phyloP scores from a whole-genome alignment of 1,140 invertebrate genomes.

The Dendrolimus kikuchii region DNA sequence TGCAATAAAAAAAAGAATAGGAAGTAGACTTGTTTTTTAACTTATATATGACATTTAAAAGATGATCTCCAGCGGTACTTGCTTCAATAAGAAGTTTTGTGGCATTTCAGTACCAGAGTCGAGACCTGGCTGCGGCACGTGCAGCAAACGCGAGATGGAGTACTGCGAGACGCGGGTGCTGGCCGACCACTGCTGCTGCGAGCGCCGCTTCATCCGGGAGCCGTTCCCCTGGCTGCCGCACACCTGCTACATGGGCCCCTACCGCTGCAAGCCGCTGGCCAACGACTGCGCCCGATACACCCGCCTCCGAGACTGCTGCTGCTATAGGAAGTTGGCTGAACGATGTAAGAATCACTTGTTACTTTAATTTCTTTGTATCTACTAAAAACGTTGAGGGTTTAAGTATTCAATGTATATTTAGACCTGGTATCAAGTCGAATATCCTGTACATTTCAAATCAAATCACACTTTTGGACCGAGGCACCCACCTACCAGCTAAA shows the following conservation, averaged over 20 bases:
- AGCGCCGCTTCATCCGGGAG: constrained; percentile 74
- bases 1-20: too few species aligned
- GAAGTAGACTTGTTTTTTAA: too few species aligned
- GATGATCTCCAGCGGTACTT: too few species aligned
- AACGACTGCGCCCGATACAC: constrained; percentile 77
- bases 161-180: constrained; percentile 78
- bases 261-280: constrained; percentile 73
- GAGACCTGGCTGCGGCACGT: constrained; percentile 76
- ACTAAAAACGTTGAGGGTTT: too few species aligned
- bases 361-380: neutral
- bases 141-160: constrained; percentile 74
- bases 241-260: constrained; percentile 76
- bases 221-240: constrained; percentile 79
- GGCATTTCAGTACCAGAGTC: constrained; percentile 58
- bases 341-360: constrained; percentile 31
- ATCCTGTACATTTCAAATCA: too few species aligned
- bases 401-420: too few species aligned
- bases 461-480: too few species aligned
- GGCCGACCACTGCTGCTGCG: constrained; percentile 82
- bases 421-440: too few species aligned
- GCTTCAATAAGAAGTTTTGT: too few species aligned
- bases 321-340: constrained; percentile 73
- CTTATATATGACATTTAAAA: neutral
- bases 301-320: constrained; percentile 78
- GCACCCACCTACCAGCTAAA: too few species aligned